A percentile compares a stretch with the other conserved stretches of the same genome.
These are phyloP conservation scores for Nycticebus coucang DNA, from an alignment of 2,113 vertebrate genomes.

Conservation along the genomic window DNA sequence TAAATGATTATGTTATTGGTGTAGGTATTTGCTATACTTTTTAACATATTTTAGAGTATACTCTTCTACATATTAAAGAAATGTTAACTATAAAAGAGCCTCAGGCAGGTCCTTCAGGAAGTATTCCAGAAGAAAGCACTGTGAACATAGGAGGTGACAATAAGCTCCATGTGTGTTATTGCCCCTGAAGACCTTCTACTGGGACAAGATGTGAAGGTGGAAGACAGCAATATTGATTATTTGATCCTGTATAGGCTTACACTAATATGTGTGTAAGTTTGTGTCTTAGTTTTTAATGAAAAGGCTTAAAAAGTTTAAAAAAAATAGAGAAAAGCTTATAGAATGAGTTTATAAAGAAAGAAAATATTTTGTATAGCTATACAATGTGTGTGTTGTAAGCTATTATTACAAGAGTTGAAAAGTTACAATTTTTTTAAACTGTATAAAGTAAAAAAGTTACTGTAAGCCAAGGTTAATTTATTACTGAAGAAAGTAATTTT, in stretches of 20 bases:
- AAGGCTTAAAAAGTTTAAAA: not conserved
- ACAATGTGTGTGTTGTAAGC: not conserved
- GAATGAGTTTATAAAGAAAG: not conserved
- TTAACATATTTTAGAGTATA: not conserved
- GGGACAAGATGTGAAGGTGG: not conserved
- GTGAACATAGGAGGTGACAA: not conserved
- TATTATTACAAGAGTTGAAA: not conserved
- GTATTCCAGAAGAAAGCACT: not conserved
- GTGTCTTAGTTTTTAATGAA: not conserved
- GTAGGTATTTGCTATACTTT: not conserved
- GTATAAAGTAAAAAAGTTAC: not conserved
- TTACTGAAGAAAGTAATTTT: not conserved
- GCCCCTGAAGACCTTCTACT: not conserved
- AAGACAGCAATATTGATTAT: not conserved
- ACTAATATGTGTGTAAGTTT: not conserved
- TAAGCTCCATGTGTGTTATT: not conserved
- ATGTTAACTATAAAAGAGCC: not conserved
- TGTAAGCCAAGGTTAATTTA: not conserved
- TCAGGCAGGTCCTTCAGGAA: not conserved
- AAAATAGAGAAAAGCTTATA: not conserved
- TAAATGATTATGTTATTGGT: not conserved
- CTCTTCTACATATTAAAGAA: not conserved
- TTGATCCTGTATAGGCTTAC: not conserved
- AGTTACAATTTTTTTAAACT: not conserved
- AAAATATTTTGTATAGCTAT: not conserved